A percentile compares a stretch with the other conserved stretches of the same genome.
Evolutionary conservation across 2,113 vertebrate species (phyloP).

Genomic region (Psilopsiagon aurifrons): DNA sequence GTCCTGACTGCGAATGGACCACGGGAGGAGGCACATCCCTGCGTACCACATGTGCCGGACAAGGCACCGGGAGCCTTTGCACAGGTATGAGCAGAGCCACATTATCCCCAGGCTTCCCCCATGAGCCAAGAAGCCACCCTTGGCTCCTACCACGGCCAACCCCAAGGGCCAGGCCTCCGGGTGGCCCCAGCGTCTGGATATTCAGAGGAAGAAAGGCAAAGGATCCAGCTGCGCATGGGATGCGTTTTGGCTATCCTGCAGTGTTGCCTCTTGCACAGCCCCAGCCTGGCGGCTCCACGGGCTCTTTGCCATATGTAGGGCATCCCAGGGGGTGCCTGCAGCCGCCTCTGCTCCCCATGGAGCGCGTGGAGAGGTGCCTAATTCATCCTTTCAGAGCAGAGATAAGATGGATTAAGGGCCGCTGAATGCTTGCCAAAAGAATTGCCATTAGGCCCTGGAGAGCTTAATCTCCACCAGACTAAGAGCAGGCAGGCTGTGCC

Average conservation of each 20-base stretch:
- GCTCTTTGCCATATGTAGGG: background rate
- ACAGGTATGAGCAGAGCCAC: rapidly evolving
- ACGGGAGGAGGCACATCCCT: background rate
- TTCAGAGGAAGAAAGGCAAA: background rate
- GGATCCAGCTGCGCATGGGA: background rate
- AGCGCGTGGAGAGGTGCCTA: background rate
- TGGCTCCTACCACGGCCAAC: background rate
- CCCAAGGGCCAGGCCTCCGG: background rate
- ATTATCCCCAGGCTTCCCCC: background rate
- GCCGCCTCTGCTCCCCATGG: background rate
- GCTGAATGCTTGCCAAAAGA: constrained; percentile 36
- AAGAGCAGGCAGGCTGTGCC: constrained; percentile 28
- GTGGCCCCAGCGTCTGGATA: background rate
- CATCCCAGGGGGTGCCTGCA: background rate
- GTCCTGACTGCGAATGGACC: rapidly evolving
- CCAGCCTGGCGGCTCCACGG: rapidly evolving
- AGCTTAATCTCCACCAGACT: constrained; percentile 53
- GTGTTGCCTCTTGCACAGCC: background rate
- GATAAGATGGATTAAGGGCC: constrained; percentile 53
- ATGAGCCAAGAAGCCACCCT: background rate
- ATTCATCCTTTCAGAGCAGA: constrained; percentile 33
- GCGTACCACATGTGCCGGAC: background rate
- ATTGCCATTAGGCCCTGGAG: constrained; percentile 32
- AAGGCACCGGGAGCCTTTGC: background rate
- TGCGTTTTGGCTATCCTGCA: rapidly evolving